Conservation (phyloP, 2,797 vertebrate species). For the Falco berigora region DNA sequence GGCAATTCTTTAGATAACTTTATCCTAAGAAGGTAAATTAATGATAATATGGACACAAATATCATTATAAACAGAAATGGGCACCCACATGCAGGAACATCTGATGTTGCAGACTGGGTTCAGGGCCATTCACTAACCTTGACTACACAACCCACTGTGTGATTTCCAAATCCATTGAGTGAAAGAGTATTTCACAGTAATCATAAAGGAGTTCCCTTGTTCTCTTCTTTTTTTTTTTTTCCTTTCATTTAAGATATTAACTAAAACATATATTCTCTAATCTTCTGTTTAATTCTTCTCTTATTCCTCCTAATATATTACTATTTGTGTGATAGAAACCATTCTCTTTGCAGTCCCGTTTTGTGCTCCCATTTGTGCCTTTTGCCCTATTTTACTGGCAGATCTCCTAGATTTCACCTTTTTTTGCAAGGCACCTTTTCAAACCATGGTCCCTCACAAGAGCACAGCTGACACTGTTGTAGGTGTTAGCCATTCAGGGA, state of each 20-base stretch:
- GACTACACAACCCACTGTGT: background rate
- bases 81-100: background rate
- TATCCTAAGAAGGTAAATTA: background rate
- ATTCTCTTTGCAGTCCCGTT: background rate
- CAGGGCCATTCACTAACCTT: background rate
- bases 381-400: background rate
- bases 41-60: background rate
- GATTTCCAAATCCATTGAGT: background rate
- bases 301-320: background rate
- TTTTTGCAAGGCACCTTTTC: background rate
- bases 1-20: background rate
- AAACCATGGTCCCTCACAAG: background rate
- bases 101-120: background rate
- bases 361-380: background rate
- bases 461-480: background rate
- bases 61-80: background rate
- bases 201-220: background rate
- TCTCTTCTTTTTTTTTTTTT: background rate
- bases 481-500: background rate
- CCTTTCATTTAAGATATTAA: background rate
- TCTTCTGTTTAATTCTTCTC: background rate
- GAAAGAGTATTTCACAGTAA: background rate
- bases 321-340: background rate
- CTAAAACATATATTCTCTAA: background rate
- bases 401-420: background rate